Evolutionary conservation across 2,888 invertebrate species (phyloP).

Genomic region (Temnothorax rugatulus): DNA sequence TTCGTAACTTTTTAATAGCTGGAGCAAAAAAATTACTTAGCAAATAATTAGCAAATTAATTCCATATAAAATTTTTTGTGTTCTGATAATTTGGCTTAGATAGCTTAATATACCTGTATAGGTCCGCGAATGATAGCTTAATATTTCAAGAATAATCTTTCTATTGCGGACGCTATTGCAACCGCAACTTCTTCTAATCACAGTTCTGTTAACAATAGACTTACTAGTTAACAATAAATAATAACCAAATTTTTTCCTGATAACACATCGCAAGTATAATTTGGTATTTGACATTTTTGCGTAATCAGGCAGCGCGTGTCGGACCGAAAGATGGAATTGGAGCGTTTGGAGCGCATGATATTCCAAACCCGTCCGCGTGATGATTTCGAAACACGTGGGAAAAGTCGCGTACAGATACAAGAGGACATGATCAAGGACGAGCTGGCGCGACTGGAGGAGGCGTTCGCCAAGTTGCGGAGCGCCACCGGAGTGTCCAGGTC

Average conservation of each 20-base stretch:
- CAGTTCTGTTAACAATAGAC: neutral
- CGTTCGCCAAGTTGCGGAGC: slow-evolving; percentile 92
- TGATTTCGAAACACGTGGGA: slow-evolving; percentile 81
- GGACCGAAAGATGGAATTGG: slow-evolving; percentile 91
- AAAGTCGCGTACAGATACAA: slow-evolving; percentile 77
- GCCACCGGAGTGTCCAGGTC: slow-evolving; percentile 92
- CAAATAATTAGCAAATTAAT: no score
- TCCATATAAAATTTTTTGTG: no score
- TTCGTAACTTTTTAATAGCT: no score
- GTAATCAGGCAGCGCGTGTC: slow-evolving; percentile 89
- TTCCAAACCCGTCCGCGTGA: slow-evolving; percentile 88
- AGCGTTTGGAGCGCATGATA: slow-evolving; percentile 92
- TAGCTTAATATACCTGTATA: slow-evolving; percentile 69
- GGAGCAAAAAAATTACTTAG: no score
- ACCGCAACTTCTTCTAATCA: neutral
- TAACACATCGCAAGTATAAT: neutral
- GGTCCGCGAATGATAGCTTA: slow-evolving; percentile 73
- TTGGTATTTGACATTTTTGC: neutral
- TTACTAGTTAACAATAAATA: neutral
- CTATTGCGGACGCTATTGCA: neutral
- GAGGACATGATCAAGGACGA: slow-evolving; percentile 85
- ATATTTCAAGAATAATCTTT: neutral
- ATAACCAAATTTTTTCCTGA: neutral
- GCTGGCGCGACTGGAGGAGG: slow-evolving; percentile 87
- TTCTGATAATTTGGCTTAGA: no score